A percentile compares a stretch with the other conserved stretches of the same genome.
Conservation (phyloP, 1,140 invertebrate species). For the Bombus pyrosoma region DNA sequence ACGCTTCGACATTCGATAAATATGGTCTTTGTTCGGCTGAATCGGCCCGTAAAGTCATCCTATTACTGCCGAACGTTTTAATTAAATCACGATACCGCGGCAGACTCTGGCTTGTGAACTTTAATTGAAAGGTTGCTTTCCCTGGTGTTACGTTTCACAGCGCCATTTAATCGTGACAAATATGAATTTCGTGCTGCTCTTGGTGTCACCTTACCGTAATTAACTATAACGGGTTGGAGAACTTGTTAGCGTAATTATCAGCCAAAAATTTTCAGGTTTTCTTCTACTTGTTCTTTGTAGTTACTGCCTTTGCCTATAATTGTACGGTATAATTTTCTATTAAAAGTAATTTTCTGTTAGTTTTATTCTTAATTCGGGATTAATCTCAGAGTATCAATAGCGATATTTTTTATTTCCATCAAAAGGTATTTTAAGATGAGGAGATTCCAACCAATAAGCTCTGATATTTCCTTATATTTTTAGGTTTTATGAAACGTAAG, state of each 20-base stretch:
- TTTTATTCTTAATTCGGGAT: background rate
- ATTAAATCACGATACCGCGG: conserved; percentile 46
- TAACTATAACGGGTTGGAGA: background rate
- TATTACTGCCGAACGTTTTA: conserved; percentile 41
- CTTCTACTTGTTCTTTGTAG: background rate
- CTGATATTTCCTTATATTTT: background rate
- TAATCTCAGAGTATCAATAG: background rate
- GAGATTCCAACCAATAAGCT: no score
- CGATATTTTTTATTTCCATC: background rate
- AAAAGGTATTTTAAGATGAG: no score
- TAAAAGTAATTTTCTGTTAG: background rate
- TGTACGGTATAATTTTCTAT: background rate
- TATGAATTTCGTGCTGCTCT: conserved; percentile 35
- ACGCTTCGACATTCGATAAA: conserved; percentile 34
- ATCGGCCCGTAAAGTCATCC: conserved; percentile 22
- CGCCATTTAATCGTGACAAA: conserved; percentile 35
- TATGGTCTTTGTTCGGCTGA: conserved; percentile 31
- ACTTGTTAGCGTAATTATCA: background rate
- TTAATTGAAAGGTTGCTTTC: conserved; percentile 21
- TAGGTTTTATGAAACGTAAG: background rate
- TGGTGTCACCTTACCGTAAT: conserved; percentile 12
- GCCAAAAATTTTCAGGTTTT: background rate
- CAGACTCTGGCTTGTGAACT: conserved; percentile 5
- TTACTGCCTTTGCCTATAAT: background rate
- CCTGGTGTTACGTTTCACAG: background rate